Evolutionary conservation across 1,140 invertebrate species (phyloP).

Genomic region (Atta texana): DNA sequence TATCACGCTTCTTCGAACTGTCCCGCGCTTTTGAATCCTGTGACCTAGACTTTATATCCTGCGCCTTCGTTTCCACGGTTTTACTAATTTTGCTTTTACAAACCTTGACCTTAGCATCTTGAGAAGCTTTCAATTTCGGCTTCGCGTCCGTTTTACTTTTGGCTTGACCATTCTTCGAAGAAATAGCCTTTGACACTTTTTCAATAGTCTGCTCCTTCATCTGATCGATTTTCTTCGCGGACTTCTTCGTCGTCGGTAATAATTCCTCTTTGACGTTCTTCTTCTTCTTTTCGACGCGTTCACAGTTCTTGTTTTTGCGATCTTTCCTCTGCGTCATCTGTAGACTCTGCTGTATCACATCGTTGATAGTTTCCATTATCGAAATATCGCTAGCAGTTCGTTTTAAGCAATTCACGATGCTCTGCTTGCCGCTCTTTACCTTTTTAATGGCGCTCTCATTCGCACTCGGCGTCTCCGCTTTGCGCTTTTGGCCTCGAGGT

Average conservation of each 20-base stretch:
- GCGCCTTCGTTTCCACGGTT: slow-evolving; percentile 72
- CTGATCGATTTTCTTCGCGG: slow-evolving; percentile 85
- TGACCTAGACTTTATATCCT: slow-evolving; percentile 79
- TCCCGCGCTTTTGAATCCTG: slow-evolving; percentile 63
- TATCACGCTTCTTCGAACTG: slow-evolving; percentile 70
- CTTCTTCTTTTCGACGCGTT: slow-evolving; percentile 68
- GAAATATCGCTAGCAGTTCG: slow-evolving; percentile 81
- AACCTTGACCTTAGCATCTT: slow-evolving; percentile 78
- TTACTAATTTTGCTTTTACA: slow-evolving; percentile 81
- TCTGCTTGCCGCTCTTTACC: slow-evolving; percentile 74
- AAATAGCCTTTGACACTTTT: slow-evolving; percentile 82
- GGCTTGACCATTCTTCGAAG: slow-evolving; percentile 79
- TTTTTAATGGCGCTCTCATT: slow-evolving; percentile 74
- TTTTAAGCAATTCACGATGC: slow-evolving; percentile 72
- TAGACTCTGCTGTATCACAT: slow-evolving; percentile 83
- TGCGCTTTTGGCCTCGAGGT: slow-evolving; percentile 67
- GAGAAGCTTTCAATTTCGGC: slow-evolving; percentile 71
- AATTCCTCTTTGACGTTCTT: slow-evolving; percentile 86
- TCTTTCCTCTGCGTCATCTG: slow-evolving; percentile 83
- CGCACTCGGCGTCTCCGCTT: slow-evolving; percentile 66
- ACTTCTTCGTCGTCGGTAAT: slow-evolving; percentile 86
- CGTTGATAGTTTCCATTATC: slow-evolving; percentile 84
- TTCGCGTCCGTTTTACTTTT: slow-evolving; percentile 72
- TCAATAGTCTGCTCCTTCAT: slow-evolving; percentile 83
- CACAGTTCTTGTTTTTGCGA: slow-evolving; percentile 71